Percentiles rank a stretch among this genome's conserved stretches.
Evolutionary conservation across 1,140 invertebrate species (phyloP).

Genomic region (Chymomyza costata): DNA sequence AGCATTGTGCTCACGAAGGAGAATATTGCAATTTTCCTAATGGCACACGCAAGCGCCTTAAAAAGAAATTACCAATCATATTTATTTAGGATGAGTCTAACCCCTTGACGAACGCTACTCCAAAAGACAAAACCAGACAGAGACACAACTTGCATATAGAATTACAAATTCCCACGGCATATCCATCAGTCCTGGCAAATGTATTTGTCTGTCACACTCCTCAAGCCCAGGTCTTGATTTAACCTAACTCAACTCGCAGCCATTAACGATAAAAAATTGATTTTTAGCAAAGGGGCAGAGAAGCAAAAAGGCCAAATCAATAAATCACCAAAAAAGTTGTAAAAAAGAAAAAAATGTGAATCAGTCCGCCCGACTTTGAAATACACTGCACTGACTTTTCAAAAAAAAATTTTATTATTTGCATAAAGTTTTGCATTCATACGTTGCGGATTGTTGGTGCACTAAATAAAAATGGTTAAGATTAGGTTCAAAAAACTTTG

Average conservation of each 20-base stretch:
- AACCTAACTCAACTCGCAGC: conserved; percentile 48
- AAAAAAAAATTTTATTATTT: too few species aligned
- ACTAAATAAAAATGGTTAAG: too few species aligned
- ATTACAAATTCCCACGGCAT: conserved; percentile 67
- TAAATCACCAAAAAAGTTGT: too few species aligned
- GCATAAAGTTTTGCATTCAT: too few species aligned
- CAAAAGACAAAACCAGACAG: conserved; percentile 17
- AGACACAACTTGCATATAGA: conserved; percentile 62
- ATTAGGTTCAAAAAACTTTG: conserved; percentile 23
- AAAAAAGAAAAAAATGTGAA: too few species aligned
- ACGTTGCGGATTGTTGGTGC: too few species aligned
- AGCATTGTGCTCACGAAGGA: conserved; percentile 25
- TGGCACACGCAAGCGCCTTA: conserved; percentile 64
- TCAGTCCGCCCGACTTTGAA: too few species aligned
- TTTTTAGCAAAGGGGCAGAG: conserved; percentile 23
- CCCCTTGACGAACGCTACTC: conserved; percentile 20
- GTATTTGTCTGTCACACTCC: conserved; percentile 49
- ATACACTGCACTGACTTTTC: too few species aligned
- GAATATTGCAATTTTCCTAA: conserved; percentile 63
- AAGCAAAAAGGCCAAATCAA: conserved; percentile 41
- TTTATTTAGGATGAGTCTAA: conserved; percentile 57
- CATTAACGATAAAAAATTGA: conserved; percentile 62
- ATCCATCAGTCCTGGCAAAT: conserved; percentile 55
- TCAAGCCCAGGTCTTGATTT: conserved; percentile 23
- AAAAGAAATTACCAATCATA: conserved; percentile 69